Conservation (phyloP, 2,888 invertebrate genomes). For the Phrixothrix hirtus region DNA sequence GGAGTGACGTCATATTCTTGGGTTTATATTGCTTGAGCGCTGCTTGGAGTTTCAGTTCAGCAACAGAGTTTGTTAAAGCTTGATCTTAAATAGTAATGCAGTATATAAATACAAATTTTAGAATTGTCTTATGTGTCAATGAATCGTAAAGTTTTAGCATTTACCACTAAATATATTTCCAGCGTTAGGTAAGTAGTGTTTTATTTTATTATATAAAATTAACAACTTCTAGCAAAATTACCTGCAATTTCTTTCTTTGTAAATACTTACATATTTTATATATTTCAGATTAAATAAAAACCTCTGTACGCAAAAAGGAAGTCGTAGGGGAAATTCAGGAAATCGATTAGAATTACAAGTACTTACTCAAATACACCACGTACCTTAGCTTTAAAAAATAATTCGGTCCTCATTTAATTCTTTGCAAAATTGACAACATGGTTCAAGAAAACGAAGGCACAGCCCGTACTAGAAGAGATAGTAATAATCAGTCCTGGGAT, state of each 20-base stretch:
- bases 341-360: slow-evolving; percentile 84
- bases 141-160: slow-evolving; percentile 51
- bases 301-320: slow-evolving; percentile 79
- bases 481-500: slow-evolving; percentile 38
- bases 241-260: slow-evolving; percentile 2
- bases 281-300: slow-evolving; percentile 58
- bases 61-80: slow-evolving; percentile 44
- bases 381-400: slow-evolving; percentile 65
- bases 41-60: background rate
- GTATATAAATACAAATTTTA: slow-evolving; percentile 2
- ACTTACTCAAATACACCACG: slow-evolving; percentile 82
- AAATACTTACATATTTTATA: background rate
- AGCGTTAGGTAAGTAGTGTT: slow-evolving; percentile 49
- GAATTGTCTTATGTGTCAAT: slow-evolving; percentile 54
- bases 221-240: background rate
- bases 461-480: slow-evolving; percentile 28
- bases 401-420: too few relatives aligned
- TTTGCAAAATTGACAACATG: slow-evolving; percentile 44
- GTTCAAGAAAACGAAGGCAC: slow-evolving; percentile 47
- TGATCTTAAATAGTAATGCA: slow-evolving; percentile 44
- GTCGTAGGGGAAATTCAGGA: slow-evolving; percentile 81
- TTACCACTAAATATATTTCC: slow-evolving; percentile 51
- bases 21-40: slow-evolving; percentile 5
- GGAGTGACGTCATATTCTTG: slow-evolving; percentile 3
- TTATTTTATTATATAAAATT: too few relatives aligned